phyloP scores from a whole-genome alignment of 2,113 vertebrate species.

The Platycercus adscitus region DNA sequence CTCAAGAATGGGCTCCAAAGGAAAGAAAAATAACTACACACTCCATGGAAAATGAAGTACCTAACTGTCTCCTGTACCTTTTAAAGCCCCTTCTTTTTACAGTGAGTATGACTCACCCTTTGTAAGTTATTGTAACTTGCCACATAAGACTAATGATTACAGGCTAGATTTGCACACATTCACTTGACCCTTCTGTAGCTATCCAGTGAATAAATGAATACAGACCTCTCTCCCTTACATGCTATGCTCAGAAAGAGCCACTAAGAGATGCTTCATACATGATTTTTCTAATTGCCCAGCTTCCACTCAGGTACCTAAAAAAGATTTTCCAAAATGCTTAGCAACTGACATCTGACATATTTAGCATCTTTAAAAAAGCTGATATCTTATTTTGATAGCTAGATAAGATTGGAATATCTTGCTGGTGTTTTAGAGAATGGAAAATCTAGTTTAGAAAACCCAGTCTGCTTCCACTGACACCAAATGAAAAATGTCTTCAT shows the following conservation, averaged over 20 bases:
- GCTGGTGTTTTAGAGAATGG: background rate
- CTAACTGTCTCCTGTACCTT: background rate
- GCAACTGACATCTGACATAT: background rate
- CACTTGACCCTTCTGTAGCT: background rate
- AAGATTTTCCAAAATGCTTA: background rate
- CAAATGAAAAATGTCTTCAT: background rate
- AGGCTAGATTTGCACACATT: background rate
- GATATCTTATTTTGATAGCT: background rate
- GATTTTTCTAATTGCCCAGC: background rate
- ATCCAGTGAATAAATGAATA: background rate
- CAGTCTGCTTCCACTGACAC: background rate
- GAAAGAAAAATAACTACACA: background rate
- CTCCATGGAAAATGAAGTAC: background rate
- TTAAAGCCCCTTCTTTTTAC: background rate
- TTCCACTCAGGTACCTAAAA: background rate
- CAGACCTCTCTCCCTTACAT: background rate
- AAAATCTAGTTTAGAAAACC: background rate
- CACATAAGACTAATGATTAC: background rate
- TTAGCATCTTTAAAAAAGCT: background rate
- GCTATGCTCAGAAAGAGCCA: background rate
- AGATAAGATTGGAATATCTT: background rate
- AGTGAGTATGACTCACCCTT: background rate
- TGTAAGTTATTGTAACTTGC: background rate
- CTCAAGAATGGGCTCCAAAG: background rate
- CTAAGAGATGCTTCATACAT: background rate